Conservation (phyloP, 2,888 invertebrate genomes). For the Drosophila birchii region DNA sequence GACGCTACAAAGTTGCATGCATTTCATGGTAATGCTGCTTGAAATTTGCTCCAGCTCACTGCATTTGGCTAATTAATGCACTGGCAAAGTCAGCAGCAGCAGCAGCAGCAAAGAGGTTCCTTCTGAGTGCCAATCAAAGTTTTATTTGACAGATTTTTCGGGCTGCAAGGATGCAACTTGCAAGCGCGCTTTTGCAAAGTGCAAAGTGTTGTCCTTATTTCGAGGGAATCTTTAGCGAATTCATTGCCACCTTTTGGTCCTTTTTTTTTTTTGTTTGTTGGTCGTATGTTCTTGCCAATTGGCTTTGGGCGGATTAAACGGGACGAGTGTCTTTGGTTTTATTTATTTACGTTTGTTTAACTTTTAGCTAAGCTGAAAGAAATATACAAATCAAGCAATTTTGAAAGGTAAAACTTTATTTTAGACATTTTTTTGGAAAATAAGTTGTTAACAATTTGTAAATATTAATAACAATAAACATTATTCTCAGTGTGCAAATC, state of each 20-base stretch:
- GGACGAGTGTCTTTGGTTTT: constrained; percentile 57
- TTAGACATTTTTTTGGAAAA: too few relatives aligned
- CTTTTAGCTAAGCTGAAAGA: background rate
- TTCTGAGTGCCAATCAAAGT: constrained; percentile 61
- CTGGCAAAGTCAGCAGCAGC: constrained; percentile 34
- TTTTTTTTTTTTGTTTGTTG: background rate
- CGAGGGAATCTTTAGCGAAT: constrained; percentile 10
- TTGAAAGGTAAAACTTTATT: background rate
- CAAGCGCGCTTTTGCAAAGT: constrained; percentile 31
- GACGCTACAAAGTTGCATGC: constrained; percentile 66
- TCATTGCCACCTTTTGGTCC: background rate
- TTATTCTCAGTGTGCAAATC: too few relatives aligned
- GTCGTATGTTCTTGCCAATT: constrained; percentile 49
- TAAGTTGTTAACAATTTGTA: background rate
- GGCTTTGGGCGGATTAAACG: constrained; percentile 45
- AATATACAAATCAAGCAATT: background rate
- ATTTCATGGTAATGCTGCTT: constrained; percentile 62
- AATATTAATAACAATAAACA: too few relatives aligned
- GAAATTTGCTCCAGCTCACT: constrained; percentile 58
- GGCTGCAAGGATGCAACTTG: constrained; percentile 44
- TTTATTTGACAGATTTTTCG: constrained; percentile 50
- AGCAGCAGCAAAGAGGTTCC: background rate
- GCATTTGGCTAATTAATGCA: constrained; percentile 67
- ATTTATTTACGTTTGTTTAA: constrained; percentile 7
- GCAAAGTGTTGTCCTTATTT: constrained; percentile 43